Base-by-base conservation (phyloP, 2,113 vertebrate genomes). In the Sinocyclocheilus grahami region DNA sequence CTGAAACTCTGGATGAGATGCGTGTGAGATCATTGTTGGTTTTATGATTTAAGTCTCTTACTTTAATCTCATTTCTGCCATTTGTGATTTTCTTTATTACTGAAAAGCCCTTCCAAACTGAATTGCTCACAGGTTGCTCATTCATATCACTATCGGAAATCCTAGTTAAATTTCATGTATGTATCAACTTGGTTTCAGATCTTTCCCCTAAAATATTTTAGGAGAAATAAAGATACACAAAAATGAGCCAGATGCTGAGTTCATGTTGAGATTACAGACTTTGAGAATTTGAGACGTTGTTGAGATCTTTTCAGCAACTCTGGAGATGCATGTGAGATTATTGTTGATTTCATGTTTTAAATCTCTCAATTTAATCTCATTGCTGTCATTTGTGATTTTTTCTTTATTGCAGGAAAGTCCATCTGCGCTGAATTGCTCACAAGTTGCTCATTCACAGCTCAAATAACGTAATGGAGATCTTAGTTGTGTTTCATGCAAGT, bases 111-210 rank as follows among this genome's bases (percentile, higher is more conserved):
- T 30, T 67, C 1, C 51, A 16, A 71, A 42, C 74, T 63, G 75
- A 48, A 62, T 67, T 22, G 53, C 39, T 33, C 22, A 55, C 48
- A 80, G 4, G 53, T 30, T 87, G 75, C 86, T 79, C 83, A 48
- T 48, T 48, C 46, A 48, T 4, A 48, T 48, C 10, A 12, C 11
- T 10, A 12, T 2, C 12, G 46, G 46, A 48, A 2, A 3, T 48
- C 46, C 46, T 48, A 30, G 24, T 67, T 65, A 6, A 30, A 5
- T 71, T 71, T 72, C 33, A 71, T 2, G 30, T 30, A 65, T 14
- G 63, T 30, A 30, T 5, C 0, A 30, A 12, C 60, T 1, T 13
- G 24, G 4, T 51, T 51, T 51, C 12, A 51, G 1, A 62, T 63
- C 22, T 63, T 46, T 27, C 4, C 13, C 63, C 5, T 67, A 30